These are phyloP conservation scores for Channa maculata DNA, from an alignment of 2,113 vertebrate genomes.

Conservation along the genomic window DNA sequence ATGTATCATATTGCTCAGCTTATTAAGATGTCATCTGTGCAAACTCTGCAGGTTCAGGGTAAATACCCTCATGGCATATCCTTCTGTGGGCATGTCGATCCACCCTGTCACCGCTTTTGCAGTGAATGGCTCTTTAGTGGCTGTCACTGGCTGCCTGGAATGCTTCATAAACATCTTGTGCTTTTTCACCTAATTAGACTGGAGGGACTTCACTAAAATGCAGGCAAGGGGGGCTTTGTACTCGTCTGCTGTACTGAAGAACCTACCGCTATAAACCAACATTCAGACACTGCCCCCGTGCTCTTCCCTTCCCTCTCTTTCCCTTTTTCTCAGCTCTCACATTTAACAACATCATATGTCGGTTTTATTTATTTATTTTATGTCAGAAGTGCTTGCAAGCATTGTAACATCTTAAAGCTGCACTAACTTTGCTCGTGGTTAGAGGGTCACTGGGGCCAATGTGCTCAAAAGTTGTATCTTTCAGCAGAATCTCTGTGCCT, in stretches of 20 bases:
- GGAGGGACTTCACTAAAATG: conserved; percentile 79
- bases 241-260: conserved; percentile 35
- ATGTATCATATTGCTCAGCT: conserved; percentile 72
- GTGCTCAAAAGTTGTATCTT: conserved; percentile 27
- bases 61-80: conserved; percentile 75
- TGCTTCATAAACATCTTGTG: conserved; percentile 82
- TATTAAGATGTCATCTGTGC: conserved; percentile 84
- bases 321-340: not conserved
- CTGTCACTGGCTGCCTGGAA: conserved; percentile 74
- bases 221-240: conserved; percentile 31
- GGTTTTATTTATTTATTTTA: not conserved
- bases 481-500: conserved; percentile 9
- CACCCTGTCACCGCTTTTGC: conserved; percentile 74
- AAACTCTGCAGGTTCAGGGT: conserved; percentile 75
- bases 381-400: not conserved
- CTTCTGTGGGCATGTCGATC: conserved; percentile 69
- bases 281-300: conserved; percentile 17
- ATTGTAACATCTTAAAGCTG: conserved; percentile 1
- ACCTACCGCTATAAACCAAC: not conserved
- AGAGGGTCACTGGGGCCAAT: not conserved
- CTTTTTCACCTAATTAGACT: conserved; percentile 84
- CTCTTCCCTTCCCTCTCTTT: conserved; percentile 1
- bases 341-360: conserved; percentile 17
- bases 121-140: conserved; percentile 81
- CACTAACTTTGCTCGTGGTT: conserved; percentile 21